Conservation (phyloP, 2,113 vertebrate species). For the Notothenia coriiceps region DNA sequence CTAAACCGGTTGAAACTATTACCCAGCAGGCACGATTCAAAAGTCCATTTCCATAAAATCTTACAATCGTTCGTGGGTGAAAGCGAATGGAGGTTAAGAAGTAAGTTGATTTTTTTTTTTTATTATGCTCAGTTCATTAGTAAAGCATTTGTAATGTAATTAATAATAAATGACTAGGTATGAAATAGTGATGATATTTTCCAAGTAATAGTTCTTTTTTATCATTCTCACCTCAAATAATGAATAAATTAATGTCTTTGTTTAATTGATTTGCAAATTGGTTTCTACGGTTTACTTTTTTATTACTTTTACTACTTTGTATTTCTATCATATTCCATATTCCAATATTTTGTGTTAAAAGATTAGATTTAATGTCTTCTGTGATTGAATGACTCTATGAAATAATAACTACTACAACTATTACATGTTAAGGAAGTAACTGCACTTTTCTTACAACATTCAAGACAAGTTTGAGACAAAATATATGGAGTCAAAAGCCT, state of each 20-base stretch:
- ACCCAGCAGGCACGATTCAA: not conserved
- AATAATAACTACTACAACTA: too few species aligned
- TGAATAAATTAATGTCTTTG: not conserved
- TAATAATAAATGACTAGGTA: not conserved
- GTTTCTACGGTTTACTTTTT: not conserved
- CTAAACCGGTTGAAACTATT: not conserved
- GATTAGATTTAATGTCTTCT: too few species aligned
- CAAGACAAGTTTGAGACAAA: too few species aligned
- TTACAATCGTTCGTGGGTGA: not conserved
- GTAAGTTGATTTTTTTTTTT: not conserved
- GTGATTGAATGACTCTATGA: too few species aligned
- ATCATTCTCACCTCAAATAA: not conserved
- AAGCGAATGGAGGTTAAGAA: not conserved
- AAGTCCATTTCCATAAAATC: not conserved
- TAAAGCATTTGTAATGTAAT: not conserved
- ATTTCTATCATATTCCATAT: not conserved
- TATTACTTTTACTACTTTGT: not conserved
- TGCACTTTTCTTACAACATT: too few species aligned
- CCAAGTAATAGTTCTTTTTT: not conserved
- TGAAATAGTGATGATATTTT: not conserved
- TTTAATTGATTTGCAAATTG: not conserved
- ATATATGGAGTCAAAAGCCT: too few species aligned
- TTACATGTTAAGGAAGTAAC: too few species aligned
- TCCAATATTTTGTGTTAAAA: not conserved
- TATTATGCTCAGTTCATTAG: not conserved